Percentiles rank a stretch among this genome's conserved stretches.
These are phyloP conservation scores for Standfussiana lucernea DNA, from an alignment of 2,888 invertebrate genomes.

Conservation along the genomic window DNA sequence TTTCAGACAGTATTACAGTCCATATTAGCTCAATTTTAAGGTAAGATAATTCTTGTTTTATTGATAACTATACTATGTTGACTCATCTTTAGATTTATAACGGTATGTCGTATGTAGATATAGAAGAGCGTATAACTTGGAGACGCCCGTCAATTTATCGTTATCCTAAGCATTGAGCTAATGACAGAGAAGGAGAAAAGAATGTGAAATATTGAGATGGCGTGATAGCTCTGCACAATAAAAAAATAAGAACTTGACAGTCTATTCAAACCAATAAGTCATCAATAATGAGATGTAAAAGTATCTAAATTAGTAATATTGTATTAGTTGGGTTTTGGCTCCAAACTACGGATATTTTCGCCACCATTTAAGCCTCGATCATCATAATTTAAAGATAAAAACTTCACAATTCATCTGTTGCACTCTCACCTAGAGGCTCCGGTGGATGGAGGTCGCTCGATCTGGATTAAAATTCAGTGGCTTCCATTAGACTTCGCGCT, in stretches of 20 bases:
- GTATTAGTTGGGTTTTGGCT: not conserved
- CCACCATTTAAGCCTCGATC: not conserved
- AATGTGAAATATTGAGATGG: not conserved
- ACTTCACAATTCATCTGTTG: constrained; percentile 22
- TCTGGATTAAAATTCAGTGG: constrained; percentile 74
- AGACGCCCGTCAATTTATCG: no score
- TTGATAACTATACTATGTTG: not conserved
- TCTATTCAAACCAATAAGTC: not conserved
- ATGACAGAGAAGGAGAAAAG: not conserved
- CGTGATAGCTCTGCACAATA: not conserved
- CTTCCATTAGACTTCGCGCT: constrained; percentile 70
- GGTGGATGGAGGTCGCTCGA: constrained; percentile 36
- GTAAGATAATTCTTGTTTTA: not conserved
- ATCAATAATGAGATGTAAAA: not conserved
- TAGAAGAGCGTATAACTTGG: not conserved
- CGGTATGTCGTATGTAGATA: no score
- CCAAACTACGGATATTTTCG: not conserved
- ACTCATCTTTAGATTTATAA: not conserved
- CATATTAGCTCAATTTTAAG: not conserved
- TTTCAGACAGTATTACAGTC: not conserved
- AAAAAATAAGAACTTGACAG: not conserved
- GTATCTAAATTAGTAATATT: not conserved
- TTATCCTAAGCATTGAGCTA: not conserved
- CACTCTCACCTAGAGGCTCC: constrained; percentile 21
- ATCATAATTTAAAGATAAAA: constrained; percentile 17